These are phyloP conservation scores for Chrysodeixis includens DNA, from an alignment of 2,888 invertebrate species.

Conservation along the genomic window DNA sequence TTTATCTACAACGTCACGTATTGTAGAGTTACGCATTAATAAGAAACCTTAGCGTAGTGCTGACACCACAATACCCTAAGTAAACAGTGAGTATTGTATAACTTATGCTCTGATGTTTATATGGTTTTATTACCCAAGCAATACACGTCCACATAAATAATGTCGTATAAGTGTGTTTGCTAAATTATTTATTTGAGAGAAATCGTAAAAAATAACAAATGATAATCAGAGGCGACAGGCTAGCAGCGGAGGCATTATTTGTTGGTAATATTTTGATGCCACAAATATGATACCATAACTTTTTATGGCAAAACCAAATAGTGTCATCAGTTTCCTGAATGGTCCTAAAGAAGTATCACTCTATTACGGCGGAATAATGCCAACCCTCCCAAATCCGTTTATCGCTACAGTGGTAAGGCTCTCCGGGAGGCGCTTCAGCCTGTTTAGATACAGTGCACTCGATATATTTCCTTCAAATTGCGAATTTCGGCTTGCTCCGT, in stretches of 20 bases:
- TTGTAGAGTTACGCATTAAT: conserved; percentile 37
- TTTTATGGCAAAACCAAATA: conserved; percentile 86
- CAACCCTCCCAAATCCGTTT: conserved; percentile 83
- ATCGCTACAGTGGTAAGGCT: conserved; percentile 79
- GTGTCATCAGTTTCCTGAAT: conserved; percentile 83
- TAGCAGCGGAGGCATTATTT: conserved; percentile 69
- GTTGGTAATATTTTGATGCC: conserved; percentile 81
- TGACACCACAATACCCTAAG: conserved; percentile 27
- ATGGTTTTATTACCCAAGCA: conserved; percentile 27
- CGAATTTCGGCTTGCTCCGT: conserved; percentile 64
- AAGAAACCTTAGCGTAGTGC: conserved; percentile 25
- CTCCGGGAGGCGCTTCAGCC: conserved; percentile 66
- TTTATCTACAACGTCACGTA: conserved; percentile 24
- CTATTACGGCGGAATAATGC: conserved; percentile 80
- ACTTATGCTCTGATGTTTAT: conserved; percentile 26
- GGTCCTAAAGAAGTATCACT: conserved; percentile 82
- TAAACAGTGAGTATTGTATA: conserved; percentile 42
- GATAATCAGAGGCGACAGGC: conserved; percentile 60
- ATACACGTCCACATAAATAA: conserved; percentile 37
- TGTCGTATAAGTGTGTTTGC: conserved; percentile 39
- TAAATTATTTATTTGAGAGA: conserved; percentile 38
- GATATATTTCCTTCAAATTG: conserved; percentile 71
- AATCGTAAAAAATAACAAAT: conserved; percentile 62
- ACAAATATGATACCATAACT: conserved; percentile 83
- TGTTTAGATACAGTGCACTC: conserved; percentile 78